phyloP scores from a whole-genome alignment of 2,888 invertebrate species.

The Carpatolechia fugitivella region DNA sequence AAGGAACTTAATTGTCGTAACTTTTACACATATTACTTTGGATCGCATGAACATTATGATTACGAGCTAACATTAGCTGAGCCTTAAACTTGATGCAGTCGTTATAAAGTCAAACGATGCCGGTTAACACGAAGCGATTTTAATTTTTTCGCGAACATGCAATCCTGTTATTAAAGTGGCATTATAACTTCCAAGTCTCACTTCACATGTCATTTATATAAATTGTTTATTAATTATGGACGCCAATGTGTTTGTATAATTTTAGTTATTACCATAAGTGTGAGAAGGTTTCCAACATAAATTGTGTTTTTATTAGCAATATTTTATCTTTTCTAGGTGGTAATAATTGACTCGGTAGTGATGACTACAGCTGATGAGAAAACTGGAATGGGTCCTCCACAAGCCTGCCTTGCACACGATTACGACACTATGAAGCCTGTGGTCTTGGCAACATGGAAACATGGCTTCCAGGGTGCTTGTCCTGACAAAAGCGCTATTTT shows the following conservation, averaged over 20 bases:
- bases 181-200: constrained; percentile 57
- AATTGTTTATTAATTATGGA: neutral
- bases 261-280: neutral
- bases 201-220: constrained; percentile 27
- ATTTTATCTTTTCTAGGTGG: constrained; percentile 80
- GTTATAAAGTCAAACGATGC: constrained; percentile 49
- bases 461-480: constrained; percentile 96
- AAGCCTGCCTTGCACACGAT: constrained; percentile 92
- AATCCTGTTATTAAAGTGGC: constrained; percentile 56
- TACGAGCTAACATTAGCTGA: constrained; percentile 14
- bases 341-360: constrained; percentile 92
- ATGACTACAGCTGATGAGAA: constrained; percentile 92
- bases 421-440: constrained; percentile 96
- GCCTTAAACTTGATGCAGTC: constrained; percentile 36
- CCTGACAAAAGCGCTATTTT: constrained; percentile 94
- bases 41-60: constrained; percentile 12
- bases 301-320: neutral
- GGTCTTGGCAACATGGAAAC: constrained; percentile 95
- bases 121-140: constrained; percentile 50
- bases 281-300: neutral
- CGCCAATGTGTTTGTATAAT: neutral
- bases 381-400: constrained; percentile 80
- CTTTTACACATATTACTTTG: constrained; percentile 6
- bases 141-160: constrained; percentile 59
- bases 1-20: neutral